These are phyloP conservation scores for Caloenas nicobarica DNA, from an alignment of 2,113 vertebrate species.

Conservation along the genomic window DNA sequence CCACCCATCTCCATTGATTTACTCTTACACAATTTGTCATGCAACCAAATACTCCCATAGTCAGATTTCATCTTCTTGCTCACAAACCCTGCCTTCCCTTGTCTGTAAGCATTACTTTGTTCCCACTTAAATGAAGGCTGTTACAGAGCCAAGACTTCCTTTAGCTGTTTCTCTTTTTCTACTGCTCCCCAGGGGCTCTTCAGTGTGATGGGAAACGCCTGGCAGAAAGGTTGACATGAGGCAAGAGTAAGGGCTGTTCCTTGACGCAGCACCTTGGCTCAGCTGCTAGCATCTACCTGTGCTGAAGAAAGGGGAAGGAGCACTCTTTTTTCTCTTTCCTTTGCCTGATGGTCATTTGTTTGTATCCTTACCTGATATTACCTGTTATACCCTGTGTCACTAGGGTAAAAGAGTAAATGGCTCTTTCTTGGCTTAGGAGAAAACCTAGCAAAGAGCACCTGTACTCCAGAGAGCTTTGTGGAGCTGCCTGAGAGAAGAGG, in stretches of 20 bases:
- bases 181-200: accelerated
- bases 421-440: neutral
- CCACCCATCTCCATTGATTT: neutral
- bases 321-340: neutral
- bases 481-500: neutral
- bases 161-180: neutral
- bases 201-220: neutral
- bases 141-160: neutral
- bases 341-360: neutral
- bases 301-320: neutral
- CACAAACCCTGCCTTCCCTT: neutral
- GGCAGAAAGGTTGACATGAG: neutral
- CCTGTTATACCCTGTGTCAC: neutral
- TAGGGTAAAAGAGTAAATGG: neutral
- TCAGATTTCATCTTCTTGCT: neutral
- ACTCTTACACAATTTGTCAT: neutral
- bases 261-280: neutral
- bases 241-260: neutral
- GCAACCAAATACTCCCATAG: neutral
- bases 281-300: neutral
- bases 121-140: neutral
- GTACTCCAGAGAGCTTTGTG: neutral
- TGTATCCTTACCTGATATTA: neutral
- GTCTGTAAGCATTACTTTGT: neutral
- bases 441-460: neutral